These are phyloP conservation scores for Acleris cristana DNA, from an alignment of 2,888 invertebrate species.

Conservation along the genomic window DNA sequence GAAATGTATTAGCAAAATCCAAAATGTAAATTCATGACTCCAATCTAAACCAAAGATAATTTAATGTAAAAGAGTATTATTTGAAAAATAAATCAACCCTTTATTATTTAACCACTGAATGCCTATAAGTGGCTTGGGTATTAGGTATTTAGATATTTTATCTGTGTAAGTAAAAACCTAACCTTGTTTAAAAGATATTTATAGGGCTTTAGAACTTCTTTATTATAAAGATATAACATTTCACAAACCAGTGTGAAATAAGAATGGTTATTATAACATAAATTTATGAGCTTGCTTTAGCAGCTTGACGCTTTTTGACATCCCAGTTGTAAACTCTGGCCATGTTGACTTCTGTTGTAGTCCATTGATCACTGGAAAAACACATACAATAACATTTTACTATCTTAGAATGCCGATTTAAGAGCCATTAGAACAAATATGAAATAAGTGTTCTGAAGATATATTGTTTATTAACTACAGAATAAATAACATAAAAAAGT, in stretches of 20 bases:
- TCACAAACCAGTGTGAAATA: neutral
- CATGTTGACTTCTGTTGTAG: conserved; percentile 99
- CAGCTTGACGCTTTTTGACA: conserved; percentile 94
- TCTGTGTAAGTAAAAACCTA: too few relatives aligned
- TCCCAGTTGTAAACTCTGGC: conserved; percentile 99
- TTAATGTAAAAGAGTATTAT: too few relatives aligned
- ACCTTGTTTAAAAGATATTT: neutral
- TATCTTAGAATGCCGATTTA: too few relatives aligned
- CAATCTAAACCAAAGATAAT: too few relatives aligned
- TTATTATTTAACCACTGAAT: too few relatives aligned
- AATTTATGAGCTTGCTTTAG: conserved; percentile 75
- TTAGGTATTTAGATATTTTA: too few relatives aligned
- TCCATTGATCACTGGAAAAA: conserved; percentile 94
- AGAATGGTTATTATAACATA: neutral
- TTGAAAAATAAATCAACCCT: too few relatives aligned
- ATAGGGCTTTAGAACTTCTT: conserved; percentile 4
- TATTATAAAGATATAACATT: neutral
- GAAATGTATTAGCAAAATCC: too few relatives aligned
- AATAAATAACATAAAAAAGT: conserved; percentile 15
- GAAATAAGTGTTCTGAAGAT: too few relatives aligned
- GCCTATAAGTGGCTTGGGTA: too few relatives aligned
- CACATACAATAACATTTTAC: conserved; percentile 5
- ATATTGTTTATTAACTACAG: neutral
- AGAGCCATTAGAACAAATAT: too few relatives aligned
- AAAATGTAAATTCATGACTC: too few relatives aligned